phyloP scores from a whole-genome alignment of 2,113 vertebrate species.

The Phrynosoma blainvillii region DNA sequence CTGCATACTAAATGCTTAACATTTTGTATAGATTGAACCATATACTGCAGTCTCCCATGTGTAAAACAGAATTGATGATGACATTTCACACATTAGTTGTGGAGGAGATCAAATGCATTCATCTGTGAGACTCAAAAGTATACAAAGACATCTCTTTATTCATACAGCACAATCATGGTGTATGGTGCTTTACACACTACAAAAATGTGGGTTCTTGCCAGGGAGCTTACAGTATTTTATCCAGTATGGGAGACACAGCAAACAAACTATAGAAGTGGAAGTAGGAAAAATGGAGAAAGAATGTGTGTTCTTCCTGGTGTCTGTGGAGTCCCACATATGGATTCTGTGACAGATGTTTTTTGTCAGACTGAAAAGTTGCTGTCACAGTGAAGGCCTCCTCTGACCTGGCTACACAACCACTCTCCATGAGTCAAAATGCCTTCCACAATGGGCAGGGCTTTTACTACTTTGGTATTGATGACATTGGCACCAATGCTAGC shows the following conservation, averaged over 20 bases:
- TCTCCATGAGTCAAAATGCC: too few species aligned
- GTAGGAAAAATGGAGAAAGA: neutral
- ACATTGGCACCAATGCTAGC: too few species aligned
- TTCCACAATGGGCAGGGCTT: too few species aligned
- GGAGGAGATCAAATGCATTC: neutral
- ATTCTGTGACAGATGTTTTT: neutral
- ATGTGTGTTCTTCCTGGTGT: too few species aligned
- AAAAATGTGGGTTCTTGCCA: neutral
- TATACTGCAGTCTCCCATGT: neutral
- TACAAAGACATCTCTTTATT: neutral
- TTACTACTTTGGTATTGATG: too few species aligned
- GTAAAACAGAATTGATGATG: neutral
- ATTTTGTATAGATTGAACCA: too few species aligned
- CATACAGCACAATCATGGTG: neutral
- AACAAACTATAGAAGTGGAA: neutral
- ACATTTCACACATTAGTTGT: neutral
- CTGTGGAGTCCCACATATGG: neutral
- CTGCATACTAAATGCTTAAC: too few species aligned
- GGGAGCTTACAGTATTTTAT: neutral
- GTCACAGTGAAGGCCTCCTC: too few species aligned
- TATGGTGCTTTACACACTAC: neutral
- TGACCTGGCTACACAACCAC: too few species aligned
- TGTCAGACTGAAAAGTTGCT: too few species aligned
- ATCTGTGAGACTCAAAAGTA: neutral
- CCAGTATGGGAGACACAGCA: neutral